Evolutionary conservation across 2,797 vertebrate species (phyloP), one percentile per base, ranked within the genome.

Genomic region (Oceanodroma leucorhoa): DNA sequence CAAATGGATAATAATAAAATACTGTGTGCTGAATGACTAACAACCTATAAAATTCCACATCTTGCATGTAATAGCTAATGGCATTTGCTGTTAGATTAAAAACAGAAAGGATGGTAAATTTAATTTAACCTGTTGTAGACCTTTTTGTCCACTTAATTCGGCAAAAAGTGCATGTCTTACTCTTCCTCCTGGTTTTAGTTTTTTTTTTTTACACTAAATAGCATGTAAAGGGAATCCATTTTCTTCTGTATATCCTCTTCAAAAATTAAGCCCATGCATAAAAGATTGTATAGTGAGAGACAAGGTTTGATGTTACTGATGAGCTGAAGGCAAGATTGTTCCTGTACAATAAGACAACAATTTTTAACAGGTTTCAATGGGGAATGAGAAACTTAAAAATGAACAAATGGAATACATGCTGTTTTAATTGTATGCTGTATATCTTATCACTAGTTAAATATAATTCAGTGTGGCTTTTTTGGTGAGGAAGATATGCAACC

Each of bases 151-250:
- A 15, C 9, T 81, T 62, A 41, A 27, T 70, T 80, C 48, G 2
- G 0, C 10, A 62, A 76, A 78, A 76, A 45, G 2, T 3, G 0
- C 57, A 19, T n/a, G 5, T 20, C 43, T 60, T 78, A 2, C 14
- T 60, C 7, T 60, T 79, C 24, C 15, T 90, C 4, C 11, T 73
- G 27, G 6, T 27, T 92, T 90, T 87, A 66, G 30, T 27, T 48
- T 48, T 18, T 6, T 6, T 36, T 54, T 71, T 71, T 40, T 40
- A 40, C 14, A 54, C 7, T 43, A 54, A 87, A 38, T 43, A 51
- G 5, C 5, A 24, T 41, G 14, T 45, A 75, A 76, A 54, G 36
- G 8, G 6, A 46, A 36, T 60, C 1, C 1, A 3, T 38, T 78
- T 84, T 32, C 18, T 58, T 72, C 84, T 65, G 20, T 67, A 53